Percentiles rank a stretch among this genome's conserved stretches.
Evolutionary conservation across 2,113 vertebrate species (phyloP).

Genomic region (Petroica traversi): DNA sequence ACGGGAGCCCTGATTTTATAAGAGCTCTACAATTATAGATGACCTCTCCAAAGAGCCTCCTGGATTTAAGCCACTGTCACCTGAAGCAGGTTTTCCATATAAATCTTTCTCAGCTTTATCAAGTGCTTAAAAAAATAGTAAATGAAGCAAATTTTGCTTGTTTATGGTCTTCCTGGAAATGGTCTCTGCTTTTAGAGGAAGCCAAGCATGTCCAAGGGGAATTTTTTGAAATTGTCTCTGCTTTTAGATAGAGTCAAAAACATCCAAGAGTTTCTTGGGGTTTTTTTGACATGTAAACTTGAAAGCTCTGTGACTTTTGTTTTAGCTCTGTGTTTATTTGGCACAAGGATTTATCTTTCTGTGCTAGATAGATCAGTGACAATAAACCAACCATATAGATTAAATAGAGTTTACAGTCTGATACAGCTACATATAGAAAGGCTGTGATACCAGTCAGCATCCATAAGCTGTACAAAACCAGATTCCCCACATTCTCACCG

Average conservation of each 20-base stretch:
- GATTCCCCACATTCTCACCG: neutral
- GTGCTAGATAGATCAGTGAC: neutral
- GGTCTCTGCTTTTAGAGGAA: neutral
- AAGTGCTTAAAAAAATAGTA: neutral
- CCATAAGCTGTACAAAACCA: neutral
- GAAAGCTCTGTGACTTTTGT: neutral
- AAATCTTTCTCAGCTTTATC: neutral
- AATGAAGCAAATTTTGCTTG: neutral
- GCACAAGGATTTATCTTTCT: neutral
- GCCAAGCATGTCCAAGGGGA: neutral
- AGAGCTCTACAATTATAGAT: neutral
- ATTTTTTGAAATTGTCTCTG: neutral
- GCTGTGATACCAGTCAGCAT: neutral
- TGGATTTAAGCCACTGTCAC: neutral
- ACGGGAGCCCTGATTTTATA: neutral
- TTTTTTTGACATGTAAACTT: neutral
- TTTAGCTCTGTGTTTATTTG: neutral
- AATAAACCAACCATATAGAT: neutral
- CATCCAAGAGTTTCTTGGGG: neutral
- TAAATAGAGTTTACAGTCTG: neutral
- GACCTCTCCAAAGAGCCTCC: neutral
- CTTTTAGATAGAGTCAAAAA: neutral
- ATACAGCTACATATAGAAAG: neutral
- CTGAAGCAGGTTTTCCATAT: neutral
- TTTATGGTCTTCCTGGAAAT: neutral